phyloP scores from a whole-genome alignment of 1,140 invertebrate genomes.

The Anthonomus grandis region DNA sequence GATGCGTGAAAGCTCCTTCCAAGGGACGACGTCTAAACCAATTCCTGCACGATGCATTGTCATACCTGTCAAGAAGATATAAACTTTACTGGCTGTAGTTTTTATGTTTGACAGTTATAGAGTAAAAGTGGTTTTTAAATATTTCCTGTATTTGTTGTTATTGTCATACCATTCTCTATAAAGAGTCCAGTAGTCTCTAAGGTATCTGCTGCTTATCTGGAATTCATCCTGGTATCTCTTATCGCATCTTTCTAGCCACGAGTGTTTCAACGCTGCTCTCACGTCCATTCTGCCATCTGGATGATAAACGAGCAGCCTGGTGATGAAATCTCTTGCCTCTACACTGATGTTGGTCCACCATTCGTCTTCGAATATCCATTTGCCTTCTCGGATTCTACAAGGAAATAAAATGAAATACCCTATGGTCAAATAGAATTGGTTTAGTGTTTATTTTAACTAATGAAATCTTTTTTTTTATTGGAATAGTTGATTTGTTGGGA shows the following conservation, averaged over 20 bases:
- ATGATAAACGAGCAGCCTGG: conserved; percentile 71
- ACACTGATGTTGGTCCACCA: conserved; percentile 64
- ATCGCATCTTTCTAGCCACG: conserved; percentile 78
- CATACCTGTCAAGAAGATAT: conserved; percentile 76
- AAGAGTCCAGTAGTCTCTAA: conserved; percentile 72
- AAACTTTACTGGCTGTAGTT: conserved; percentile 1
- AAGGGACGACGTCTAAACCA: conserved; percentile 81
- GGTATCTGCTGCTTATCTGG: conserved; percentile 69
- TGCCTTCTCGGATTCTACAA: conserved; percentile 48
- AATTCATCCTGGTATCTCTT: conserved; percentile 61
- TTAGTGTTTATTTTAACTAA: too few species aligned
- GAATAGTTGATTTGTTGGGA: too few species aligned
- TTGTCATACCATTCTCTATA: conserved; percentile 61
- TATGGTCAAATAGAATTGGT: too few species aligned
- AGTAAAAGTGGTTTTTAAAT: too few species aligned
- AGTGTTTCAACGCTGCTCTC: conserved; percentile 73
- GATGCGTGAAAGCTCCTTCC: conserved; percentile 79
- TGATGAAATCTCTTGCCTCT: conserved; percentile 86
- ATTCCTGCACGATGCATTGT: conserved; percentile 80
- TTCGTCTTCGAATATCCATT: conserved; percentile 62
- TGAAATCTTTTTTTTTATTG: too few species aligned
- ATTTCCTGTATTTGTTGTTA: too few species aligned
- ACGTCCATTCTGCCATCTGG: conserved; percentile 76
- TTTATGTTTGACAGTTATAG: background rate
- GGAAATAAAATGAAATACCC: too few species aligned